Base-by-base conservation (phyloP, 2,113 vertebrate species). In the Callionymus lyra region DNA sequence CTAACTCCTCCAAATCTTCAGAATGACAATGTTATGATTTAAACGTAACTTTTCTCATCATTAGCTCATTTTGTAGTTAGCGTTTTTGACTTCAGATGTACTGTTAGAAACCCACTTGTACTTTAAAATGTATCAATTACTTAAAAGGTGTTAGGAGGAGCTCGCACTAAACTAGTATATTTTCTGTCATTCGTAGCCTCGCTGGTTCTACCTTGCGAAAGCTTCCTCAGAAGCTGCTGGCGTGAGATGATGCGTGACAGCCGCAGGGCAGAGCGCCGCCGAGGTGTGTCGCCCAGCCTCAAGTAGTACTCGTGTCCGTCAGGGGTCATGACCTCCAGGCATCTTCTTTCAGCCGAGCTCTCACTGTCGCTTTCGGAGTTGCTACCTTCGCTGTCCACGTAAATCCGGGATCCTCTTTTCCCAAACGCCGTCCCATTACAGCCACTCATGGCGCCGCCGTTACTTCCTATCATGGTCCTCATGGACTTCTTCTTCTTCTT, bases 241-340 rank as follows among this genome's bases (percentile, higher is more conserved):
- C 84, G 76, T 17, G 82, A 71, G 2, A 87, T 73, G 55, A 87
- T 79, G 41, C 80, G 82, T 0, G 82, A 82, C 49, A 85, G 74
- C 1, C 80, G 82, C 33, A 85, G 70, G 49, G 79, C 79, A 0
- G 84, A 85, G 27, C 82, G 77, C 6, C 70, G 65, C 1, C 54
- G 60, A 10, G 65, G 73, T 12, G 67, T 76, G 39, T 66, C 50
- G 1, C 76, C 77, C 60, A 83, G 71, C 54, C 84, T 74, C 67
- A 87, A 78, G 73, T 82, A 87, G 53, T 76, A 44, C 6, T 79
- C 58, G 41, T 80, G 72, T 6, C 72, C 72, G 3, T 76, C 73
- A 9, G 54, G 46, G 1, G 75, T 83, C 84, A 85, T 81, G 45
- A 56, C 70, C 48, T 74, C 74, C 46, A 85, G 72, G 34, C 63